Conservation (phyloP, 35 echinoderm and acorn worm species). For the Hemicentrotus pulcherrimus region DNA sequence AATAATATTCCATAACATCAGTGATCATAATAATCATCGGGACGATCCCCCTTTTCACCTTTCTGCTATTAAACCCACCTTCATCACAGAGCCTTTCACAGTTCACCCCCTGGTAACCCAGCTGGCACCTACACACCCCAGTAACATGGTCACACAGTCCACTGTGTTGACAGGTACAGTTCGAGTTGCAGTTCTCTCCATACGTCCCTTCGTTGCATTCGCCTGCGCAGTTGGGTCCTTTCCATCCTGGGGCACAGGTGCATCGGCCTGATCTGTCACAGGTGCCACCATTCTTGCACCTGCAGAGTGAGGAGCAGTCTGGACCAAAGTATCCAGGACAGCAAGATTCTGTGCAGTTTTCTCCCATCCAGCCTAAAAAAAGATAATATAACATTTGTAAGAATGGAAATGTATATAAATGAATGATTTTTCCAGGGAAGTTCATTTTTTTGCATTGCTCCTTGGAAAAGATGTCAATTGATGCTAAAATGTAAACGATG, state of each 20-base stretch:
- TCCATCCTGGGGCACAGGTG: constrained; percentile 54
- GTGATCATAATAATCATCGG: background rate
- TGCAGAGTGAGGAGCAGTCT: constrained; percentile 57
- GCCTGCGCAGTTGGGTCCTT: constrained; percentile 50
- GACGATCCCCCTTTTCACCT: background rate
- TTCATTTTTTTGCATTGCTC: no score
- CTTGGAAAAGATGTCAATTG: no score
- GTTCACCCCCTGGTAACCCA: constrained; percentile 58
- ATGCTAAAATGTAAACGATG: no score
- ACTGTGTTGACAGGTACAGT: constrained; percentile 65
- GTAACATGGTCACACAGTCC: constrained; percentile 65
- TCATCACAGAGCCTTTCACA: constrained; percentile 52
- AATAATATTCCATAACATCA: background rate
- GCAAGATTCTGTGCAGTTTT: constrained; percentile 57
- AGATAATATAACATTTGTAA: background rate
- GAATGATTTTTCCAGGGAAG: no score
- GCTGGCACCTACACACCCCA: constrained; percentile 62
- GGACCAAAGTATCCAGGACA: constrained; percentile 39
- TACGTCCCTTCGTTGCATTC: constrained; percentile 60
- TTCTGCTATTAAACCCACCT: constrained; percentile 23
- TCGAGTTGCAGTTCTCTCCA: constrained; percentile 52
- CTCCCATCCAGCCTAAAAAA: constrained; percentile 63
- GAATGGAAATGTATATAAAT: no score
- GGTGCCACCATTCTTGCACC: constrained; percentile 65
- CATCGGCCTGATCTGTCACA: constrained; percentile 68